These are phyloP conservation scores for Heteronetta atricapilla DNA, from an alignment of 2,113 vertebrate species.

Conservation along the genomic window DNA sequence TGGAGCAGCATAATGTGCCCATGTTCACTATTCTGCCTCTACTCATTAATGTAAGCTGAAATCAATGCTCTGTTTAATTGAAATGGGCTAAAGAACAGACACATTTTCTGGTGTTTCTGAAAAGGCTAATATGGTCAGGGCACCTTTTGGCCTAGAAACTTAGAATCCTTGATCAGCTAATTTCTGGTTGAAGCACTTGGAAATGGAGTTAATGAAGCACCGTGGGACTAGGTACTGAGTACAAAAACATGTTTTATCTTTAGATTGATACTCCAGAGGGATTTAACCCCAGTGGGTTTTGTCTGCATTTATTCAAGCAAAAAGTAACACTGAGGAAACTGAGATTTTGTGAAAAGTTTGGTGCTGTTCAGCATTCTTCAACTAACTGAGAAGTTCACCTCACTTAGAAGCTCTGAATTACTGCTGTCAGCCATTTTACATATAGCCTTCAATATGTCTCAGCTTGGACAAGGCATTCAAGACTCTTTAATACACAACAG, in stretches of 20 bases:
- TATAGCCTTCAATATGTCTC: not conserved
- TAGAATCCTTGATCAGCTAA: not conserved
- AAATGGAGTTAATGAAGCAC: constrained; percentile 22
- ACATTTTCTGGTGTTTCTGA: not conserved
- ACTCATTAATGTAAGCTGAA: not conserved
- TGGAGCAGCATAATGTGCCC: not conserved
- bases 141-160: not conserved
- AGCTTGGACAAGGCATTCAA: not conserved
- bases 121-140: not conserved
- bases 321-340: not conserved
- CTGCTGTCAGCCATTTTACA: not conserved
- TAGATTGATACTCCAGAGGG: not conserved
- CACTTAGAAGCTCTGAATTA: not conserved
- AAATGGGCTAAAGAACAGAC: not conserved
- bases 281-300: not conserved
- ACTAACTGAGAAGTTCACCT: not conserved
- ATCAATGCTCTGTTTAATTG: not conserved
- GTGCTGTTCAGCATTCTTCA: not conserved
- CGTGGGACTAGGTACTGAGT: not conserved
- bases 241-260: not conserved
- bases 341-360: not conserved
- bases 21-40: not conserved
- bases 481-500: not conserved
- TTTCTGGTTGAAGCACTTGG: not conserved
- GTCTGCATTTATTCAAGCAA: not conserved